Percentiles rank a stretch among this genome's conserved stretches.
These are phyloP conservation scores for Holocentrus rufus DNA, from an alignment of 2,797 vertebrate species.

Conservation along the genomic window DNA sequence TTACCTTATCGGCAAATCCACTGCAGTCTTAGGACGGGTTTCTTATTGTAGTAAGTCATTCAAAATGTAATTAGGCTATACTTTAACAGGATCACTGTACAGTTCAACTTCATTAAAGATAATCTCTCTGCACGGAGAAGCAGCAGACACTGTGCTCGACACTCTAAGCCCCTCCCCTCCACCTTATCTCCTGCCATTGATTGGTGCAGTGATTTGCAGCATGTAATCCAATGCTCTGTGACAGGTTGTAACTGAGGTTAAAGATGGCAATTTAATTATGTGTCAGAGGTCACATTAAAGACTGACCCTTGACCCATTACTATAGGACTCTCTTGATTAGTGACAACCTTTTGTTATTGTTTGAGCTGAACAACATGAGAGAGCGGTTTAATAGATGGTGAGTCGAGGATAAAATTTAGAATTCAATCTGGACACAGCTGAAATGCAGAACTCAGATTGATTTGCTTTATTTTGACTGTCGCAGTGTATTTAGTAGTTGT, in stretches of 20 bases:
- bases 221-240: slow-evolving; percentile 77
- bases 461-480: not conserved
- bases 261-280: slow-evolving; percentile 85
- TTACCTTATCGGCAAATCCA: slow-evolving; percentile 31
- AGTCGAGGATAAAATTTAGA: not conserved
- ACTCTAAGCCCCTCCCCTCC: slow-evolving; percentile 32
- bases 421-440: no score
- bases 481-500: not conserved
- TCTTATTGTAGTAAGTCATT: slow-evolving; percentile 32
- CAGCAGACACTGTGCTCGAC: slow-evolving; percentile 12
- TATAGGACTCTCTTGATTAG: slow-evolving; percentile 64
- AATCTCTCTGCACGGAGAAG: slow-evolving; percentile 52
- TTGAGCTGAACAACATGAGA: slow-evolving; percentile 38
- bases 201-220: slow-evolving; percentile 76
- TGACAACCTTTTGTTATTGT: slow-evolving; percentile 64
- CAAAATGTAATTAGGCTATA: slow-evolving; percentile 60
- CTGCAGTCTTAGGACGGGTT: slow-evolving; percentile 15
- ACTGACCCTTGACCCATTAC: slow-evolving; percentile 71
- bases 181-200: slow-evolving; percentile 66
- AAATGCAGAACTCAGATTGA: not conserved
- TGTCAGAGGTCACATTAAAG: slow-evolving; percentile 82
- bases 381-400: not conserved
- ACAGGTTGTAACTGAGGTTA: slow-evolving; percentile 83
- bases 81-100: slow-evolving; percentile 73
- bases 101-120: slow-evolving; percentile 75